Evolutionary conservation across 2,888 invertebrate genomes (phyloP), one percentile per base, ranked within the genome.

Genomic region (Pyrrhia umbra): DNA sequence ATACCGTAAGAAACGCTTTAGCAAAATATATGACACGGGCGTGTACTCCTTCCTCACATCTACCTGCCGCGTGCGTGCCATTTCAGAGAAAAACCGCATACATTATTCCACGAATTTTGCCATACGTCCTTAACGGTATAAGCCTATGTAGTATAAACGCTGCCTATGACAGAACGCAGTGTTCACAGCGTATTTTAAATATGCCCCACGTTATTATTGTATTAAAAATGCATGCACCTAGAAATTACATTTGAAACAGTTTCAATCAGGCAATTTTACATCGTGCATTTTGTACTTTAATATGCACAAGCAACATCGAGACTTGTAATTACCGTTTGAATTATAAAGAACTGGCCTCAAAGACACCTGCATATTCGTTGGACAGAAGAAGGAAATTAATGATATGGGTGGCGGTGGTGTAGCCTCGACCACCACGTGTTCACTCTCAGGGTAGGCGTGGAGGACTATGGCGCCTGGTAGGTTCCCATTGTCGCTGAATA

Each of bases 401-500:
- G 65, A 71, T 75, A 77, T 73, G 77, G 81, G 82, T 82, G 74
- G 76, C 56, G 77, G 69, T 81, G 79, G 68, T 64, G 62, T 64
- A 71, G 65, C 46, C 62, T 68, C 64, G 61, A 61, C 67, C 74
- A 59, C 78, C 82, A 79, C 80, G 79, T 82, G 85, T 80, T 79
- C 69, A 71, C 61, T 79, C 75, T 67, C 70, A 75, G 71, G 69
- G 58, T 57, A 62, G 61, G 55, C 51, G 73, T 45, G 69, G 77
- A 67, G 55, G 71, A 52, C 80, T 83, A 82, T 71, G 81, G 82
- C 78, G 82, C 80, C 83, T 76, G 81, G 61, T 80, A 81, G 70
- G 84, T 92, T 92, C 93, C 84, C 91, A 92, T 84, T 77, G 81
- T 74, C 75, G 77, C 85, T 94, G 90, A 94, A 94, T 93, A 94